These are phyloP conservation scores for Pseudomyrmex concolor DNA, from an alignment of 1,140 invertebrate species.

Conservation along the genomic window DNA sequence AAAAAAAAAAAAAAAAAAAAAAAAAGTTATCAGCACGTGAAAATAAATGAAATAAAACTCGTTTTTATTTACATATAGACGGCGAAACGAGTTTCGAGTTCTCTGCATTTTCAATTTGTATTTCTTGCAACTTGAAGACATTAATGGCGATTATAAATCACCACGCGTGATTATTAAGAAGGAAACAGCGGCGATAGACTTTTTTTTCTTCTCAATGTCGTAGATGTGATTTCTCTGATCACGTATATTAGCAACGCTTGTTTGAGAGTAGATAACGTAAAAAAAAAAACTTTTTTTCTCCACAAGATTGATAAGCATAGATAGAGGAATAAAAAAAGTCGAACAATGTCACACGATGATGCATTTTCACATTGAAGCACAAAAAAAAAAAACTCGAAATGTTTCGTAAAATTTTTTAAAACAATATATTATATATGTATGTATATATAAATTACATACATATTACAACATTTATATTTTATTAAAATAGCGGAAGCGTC, in stretches of 20 bases:
- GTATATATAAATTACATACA: too few species aligned
- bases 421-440: too few species aligned
- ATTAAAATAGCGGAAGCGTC: too few species aligned
- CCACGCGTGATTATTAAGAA: not conserved
- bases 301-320: too few species aligned
- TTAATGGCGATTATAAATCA: slow-evolving; percentile 3
- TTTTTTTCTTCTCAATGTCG: not conserved
- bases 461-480: too few species aligned
- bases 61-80: not conserved
- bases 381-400: too few species aligned
- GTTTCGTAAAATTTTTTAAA: too few species aligned
- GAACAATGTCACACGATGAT: too few species aligned
- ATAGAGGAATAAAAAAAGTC: too few species aligned
- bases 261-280: not conserved
- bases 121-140: not conserved
- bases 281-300: too few species aligned
- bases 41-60: slow-evolving; percentile 10
- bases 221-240: not conserved
- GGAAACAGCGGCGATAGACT: not conserved
- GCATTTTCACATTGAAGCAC: too few species aligned
- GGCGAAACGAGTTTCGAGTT: not conserved
- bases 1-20: not conserved
- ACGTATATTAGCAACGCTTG: not conserved
- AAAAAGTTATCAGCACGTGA: not conserved
- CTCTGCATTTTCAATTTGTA: not conserved